Evolutionary conservation across 2,888 invertebrate species (phyloP).

Genomic region (Lacanobia wlatinum): DNA sequence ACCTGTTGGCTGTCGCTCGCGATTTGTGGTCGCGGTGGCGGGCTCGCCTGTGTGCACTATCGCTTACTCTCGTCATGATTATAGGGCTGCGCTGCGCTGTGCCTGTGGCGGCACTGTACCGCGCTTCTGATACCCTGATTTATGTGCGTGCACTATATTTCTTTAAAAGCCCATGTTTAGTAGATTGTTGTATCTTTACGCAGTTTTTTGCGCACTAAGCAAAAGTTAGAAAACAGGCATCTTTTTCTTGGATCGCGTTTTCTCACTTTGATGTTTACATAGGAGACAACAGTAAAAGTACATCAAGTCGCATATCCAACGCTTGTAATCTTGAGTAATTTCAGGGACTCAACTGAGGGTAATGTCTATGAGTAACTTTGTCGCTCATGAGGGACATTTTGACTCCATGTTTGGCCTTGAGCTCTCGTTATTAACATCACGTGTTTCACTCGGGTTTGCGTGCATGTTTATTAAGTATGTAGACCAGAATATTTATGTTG

Average conservation of each 20-base stretch:
- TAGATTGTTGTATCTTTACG: background rate
- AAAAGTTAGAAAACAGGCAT: too few species aligned
- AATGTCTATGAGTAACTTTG: slow-evolving; percentile 16
- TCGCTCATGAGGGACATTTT: slow-evolving; percentile 3
- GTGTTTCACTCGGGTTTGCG: slow-evolving; percentile 9
- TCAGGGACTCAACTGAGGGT: background rate
- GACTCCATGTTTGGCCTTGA: slow-evolving; percentile 2
- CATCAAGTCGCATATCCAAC: background rate
- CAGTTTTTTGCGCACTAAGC: background rate
- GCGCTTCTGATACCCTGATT: slow-evolving; percentile 47
- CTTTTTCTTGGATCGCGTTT: too few species aligned
- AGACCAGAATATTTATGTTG: background rate
- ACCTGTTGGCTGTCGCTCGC: slow-evolving; percentile 83
- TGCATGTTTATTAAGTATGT: slow-evolving; percentile 16
- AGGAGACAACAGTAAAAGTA: background rate
- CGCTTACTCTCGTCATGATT: slow-evolving; percentile 70
- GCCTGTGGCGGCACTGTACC: background rate
- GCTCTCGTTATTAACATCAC: slow-evolving; percentile 8
- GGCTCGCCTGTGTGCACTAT: slow-evolving; percentile 73
- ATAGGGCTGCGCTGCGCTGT: slow-evolving; percentile 63
- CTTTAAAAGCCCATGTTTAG: slow-evolving; percentile 33
- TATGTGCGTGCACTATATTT: slow-evolving; percentile 34
- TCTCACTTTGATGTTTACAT: background rate
- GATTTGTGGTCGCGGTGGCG: slow-evolving; percentile 79
- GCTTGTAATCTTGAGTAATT: slow-evolving; percentile 17